Percentiles rank a stretch among this genome's conserved stretches.
These are phyloP conservation scores for Papilio polytes DNA, from an alignment of 1,140 invertebrate species.

Conservation along the genomic window DNA sequence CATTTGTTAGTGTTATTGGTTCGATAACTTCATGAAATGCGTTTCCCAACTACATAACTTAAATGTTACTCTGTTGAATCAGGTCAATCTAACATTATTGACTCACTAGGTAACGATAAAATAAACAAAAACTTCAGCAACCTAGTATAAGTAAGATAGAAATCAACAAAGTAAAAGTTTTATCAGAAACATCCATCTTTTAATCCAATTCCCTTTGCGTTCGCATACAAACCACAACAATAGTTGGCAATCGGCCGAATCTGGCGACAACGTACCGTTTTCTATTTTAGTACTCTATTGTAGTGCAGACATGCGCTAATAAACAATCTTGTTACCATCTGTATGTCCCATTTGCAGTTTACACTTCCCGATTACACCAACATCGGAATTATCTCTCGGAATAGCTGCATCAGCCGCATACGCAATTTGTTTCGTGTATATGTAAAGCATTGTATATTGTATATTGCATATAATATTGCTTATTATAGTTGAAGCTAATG, in stretches of 20 bases:
- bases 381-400: constrained; percentile 18
- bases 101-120: too few species aligned
- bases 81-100: too few species aligned
- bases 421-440: constrained; percentile 7
- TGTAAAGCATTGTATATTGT: constrained; percentile 6
- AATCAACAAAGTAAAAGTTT: not conserved
- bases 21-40: too few species aligned
- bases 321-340: constrained; percentile 35
- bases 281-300: constrained; percentile 37
- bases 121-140: too few species aligned
- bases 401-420: not conserved
- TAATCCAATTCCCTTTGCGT: constrained; percentile 32
- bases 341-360: constrained; percentile 35
- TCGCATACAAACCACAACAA: constrained; percentile 27
- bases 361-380: constrained; percentile 25
- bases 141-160: too few species aligned
- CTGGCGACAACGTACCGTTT: constrained; percentile 30
- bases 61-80: too few species aligned
- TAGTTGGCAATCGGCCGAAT: constrained; percentile 36
- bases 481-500: not conserved
- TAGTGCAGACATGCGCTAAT: constrained; percentile 31
- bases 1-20: too few species aligned
- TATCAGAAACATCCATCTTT: not conserved
- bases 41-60: too few species aligned
- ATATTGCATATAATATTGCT: not conserved